Evolutionary conservation across 2,888 invertebrate genomes (phyloP), one percentile per base, ranked within the genome.

Genomic region (Busseola fusca): DNA sequence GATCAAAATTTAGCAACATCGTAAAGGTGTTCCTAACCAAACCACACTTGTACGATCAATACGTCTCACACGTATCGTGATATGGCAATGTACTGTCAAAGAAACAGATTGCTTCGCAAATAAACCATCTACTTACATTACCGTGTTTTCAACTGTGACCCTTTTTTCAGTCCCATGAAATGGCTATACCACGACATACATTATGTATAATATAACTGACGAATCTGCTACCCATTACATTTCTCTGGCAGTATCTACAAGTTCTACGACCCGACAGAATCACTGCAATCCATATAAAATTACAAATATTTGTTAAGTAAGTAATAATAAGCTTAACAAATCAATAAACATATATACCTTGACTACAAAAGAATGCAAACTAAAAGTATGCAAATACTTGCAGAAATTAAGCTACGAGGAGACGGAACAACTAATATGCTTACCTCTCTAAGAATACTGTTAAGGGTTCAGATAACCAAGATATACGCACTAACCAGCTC

Each of bases 1-100:
- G 54, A 63, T 45, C 34, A 45, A 56, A 27, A 78, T 21, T 63
- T 52, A 57, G 27, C 48, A 54, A 6, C 21, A 16, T 25, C 30
- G 25, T 25, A 14, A 18, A 48, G 14, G 52, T 70, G 37, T 21
- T 69, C 30, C 45, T 21, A 52, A 52, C 21, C 18, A 68, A 52
- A 52, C 21, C 18, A 68, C 27, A 30, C 37, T 14, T 10, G 12
- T 37, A 34, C 58, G 45, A 76, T 52, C 5, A 40, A 48, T 56
- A 48, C 34, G 40, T n/a, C 25, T 10, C 25, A 34, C 48, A 52
- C 30, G 71, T 5, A 9, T 18, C 18, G 30, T 34, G 40, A 16
- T 7, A 18, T 30, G 25, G 5, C 37, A 21, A 16, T 25, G 18
- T 66, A 25, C 9, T 18, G 60, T 21, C 27, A 42, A 6, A 7